A percentile compares a stretch with the other conserved stretches of the same genome.
Evolutionary conservation across 2,113 vertebrate genomes (phyloP).

Genomic region (Calyptomena viridis): DNA sequence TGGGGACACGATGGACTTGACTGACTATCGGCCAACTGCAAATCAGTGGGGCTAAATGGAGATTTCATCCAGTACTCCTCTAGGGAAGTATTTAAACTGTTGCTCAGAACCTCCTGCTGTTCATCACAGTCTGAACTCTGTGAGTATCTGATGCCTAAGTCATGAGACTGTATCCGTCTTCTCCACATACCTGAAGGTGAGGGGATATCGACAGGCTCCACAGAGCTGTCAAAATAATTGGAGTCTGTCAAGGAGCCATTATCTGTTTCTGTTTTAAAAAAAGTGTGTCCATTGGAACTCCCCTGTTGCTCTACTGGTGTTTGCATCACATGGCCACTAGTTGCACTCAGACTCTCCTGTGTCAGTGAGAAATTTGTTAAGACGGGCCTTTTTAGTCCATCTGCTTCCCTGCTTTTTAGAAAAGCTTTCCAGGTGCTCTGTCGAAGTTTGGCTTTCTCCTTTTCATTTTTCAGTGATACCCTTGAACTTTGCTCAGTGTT

Average conservation of each 20-base stretch:
- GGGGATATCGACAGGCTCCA: conserved; percentile 27
- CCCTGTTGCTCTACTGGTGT: conserved; percentile 15
- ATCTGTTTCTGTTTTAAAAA: conserved; percentile 10
- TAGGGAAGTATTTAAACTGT: conserved; percentile 25
- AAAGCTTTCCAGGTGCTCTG: conserved; percentile 74
- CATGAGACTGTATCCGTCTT: conserved; percentile 59
- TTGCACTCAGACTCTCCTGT: conserved; percentile 3
- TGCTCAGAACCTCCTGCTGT: conserved; percentile 27
- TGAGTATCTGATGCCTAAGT: conserved; percentile 36
- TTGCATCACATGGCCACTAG: background rate
- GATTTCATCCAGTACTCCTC: conserved; percentile 59
- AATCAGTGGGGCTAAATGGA: conserved; percentile 37
- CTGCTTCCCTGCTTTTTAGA: conserved; percentile 70
- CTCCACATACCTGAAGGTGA: conserved; percentile 64
- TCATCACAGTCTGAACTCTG: conserved; percentile 18
- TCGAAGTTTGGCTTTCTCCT: conserved; percentile 65
- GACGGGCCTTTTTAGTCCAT: conserved; percentile 60
- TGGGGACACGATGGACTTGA: conserved; percentile 58
- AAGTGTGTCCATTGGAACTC: background rate
- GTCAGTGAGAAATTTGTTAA: background rate
- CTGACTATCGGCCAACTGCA: conserved; percentile 17
- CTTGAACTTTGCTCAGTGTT: conserved; percentile 52
- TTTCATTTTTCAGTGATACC: conserved; percentile 41
- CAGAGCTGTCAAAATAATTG: background rate
- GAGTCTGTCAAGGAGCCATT: conserved; percentile 34